Evolutionary conservation across 30 jellyfish, hydroid and myxozoan genomes (phyloP), one percentile per base, ranked within the genome.

Genomic region (Haliclystus octoradiatus): DNA sequence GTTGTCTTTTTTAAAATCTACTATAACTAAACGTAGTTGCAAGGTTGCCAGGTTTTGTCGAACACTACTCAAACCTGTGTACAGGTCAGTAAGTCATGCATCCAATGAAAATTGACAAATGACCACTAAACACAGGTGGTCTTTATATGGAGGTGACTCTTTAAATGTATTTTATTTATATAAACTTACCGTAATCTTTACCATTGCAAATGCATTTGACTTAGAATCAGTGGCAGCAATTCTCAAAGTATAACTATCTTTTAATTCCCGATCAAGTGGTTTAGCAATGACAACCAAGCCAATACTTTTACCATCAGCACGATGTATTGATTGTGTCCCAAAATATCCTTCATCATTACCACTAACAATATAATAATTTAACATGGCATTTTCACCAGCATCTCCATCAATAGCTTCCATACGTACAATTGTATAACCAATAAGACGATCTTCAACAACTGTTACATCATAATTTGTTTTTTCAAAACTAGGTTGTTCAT

Each of bases 281-380:
- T 77, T 81, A 28, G 93, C 93, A 26, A 89, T 84, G 3, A 64
- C 62, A 52, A 89, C 91, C 46, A 67, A 69, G 0, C 95, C 98
- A 30, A 77, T 72, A 69, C 98, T 82, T 1, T 63, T 61, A 1
- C 83, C 95, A 19, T 82, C 82, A n/a, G 65, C 76, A 28, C 94
- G 91, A 51, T 83, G 69, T 51, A 87, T 60, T 13, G 82, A 73
- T 35, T 90, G 69, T 49, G 95, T 89, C 65, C 77, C 74, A 72
- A 89, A 89, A 63, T 89, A 84, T 1, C 98, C 98, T 28, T 81
- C 73, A 25, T 76, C 94, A 62, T 89, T 89, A 30, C 98, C 98
- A 0, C 79, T 74, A 14, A 89, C 66, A 53, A 89, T 81, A 79
- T 70, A 89, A 57, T 82, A 89, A 57, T 78, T 69, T 12, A 89